phyloP scores from a whole-genome alignment of 2,888 invertebrate species.

The Hypselothyrea guttata region DNA sequence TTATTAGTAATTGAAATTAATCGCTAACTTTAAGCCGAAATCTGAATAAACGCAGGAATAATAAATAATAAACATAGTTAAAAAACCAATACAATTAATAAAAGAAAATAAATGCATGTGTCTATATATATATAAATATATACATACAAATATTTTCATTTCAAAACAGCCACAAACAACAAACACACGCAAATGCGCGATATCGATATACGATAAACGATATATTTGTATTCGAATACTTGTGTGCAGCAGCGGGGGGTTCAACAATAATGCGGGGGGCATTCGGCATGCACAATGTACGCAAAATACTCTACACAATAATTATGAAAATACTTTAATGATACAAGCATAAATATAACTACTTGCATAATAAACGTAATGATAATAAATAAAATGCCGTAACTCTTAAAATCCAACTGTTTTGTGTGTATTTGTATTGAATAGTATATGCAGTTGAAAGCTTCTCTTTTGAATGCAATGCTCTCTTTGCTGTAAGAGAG shows the following conservation, averaged over 20 bases:
- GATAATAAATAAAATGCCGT: slow-evolving; percentile 46
- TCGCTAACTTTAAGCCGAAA: slow-evolving; percentile 76
- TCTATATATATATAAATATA: slow-evolving; percentile 42
- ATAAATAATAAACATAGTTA: slow-evolving; percentile 57
- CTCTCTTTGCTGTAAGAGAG: too few species aligned
- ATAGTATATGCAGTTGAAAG: too few species aligned
- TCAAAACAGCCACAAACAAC: slow-evolving; percentile 17
- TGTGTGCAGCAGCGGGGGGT: slow-evolving; percentile 2
- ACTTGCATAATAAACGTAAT: slow-evolving; percentile 48
- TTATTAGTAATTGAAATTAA: slow-evolving; percentile 82
- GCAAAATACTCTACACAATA: slow-evolving; percentile 55
- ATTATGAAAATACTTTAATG: slow-evolving; percentile 59
- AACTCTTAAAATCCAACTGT: slow-evolving; percentile 28
- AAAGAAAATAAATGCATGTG: slow-evolving; percentile 38
- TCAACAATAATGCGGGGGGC: slow-evolving; percentile 7
- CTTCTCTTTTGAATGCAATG: too few species aligned
- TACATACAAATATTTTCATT: slow-evolving; percentile 17
- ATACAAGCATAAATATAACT: too few species aligned
- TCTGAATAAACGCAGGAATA: slow-evolving; percentile 75
- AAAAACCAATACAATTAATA: not conserved
- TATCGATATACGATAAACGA: slow-evolving; percentile 16
- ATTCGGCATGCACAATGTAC: slow-evolving; percentile 27
- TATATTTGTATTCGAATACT: not conserved
- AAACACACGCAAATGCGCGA: slow-evolving; percentile 2
- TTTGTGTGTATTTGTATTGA: not conserved